Base-by-base conservation (phyloP, 2,797 vertebrate species). In the Girardinus metallicus region DNA sequence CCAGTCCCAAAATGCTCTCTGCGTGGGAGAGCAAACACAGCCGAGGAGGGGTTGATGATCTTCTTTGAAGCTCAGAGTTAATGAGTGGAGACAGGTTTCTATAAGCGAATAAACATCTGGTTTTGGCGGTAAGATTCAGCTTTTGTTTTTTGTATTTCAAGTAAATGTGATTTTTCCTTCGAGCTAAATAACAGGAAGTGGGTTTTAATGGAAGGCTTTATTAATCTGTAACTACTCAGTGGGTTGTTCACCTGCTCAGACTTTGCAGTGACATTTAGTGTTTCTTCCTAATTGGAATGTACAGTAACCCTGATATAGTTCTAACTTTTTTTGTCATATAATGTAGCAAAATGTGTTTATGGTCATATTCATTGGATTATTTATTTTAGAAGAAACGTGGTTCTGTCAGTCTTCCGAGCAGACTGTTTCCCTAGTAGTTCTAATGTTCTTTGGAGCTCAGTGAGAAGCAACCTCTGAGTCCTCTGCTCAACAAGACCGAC, bases 401-500 rank as follows among this genome's bases (percentile, higher is more conserved):
- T 41, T 26, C 64, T 68, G 64, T 39, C 57, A 57, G 15, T 29
- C 15, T 75, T 77, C 39, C 1, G 34, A 79, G 44, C 29, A 76
- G 4, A 46, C 11, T 51, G 78, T 49, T 34, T 36, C 60, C 73
- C 41, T 80, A 39, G 51, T 76, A 73, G 68, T 78, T n/a, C 0
- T 36, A n/a, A 21, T 73, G 62, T 76, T 80, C 81, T 91, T 80
- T 85, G 78, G 83, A 75, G 73, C 76, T 31, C 39, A 39, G 68
- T 74, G 75, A 78, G 64, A 85, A 74, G 31, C 8, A 75, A 83
- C 76, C 85, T 81, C 55, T 86, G 83, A 88, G 80, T 89, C 90
- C 81, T 73, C 87, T 72, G 87, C 87, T 81, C 87, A 93, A 96
- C 96, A 95, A 94, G 96, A 93, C 85, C 80, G 94, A 96, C 96